phyloP scores from a whole-genome alignment of 2,888 invertebrate species.

The Philopedon plagiatum region DNA sequence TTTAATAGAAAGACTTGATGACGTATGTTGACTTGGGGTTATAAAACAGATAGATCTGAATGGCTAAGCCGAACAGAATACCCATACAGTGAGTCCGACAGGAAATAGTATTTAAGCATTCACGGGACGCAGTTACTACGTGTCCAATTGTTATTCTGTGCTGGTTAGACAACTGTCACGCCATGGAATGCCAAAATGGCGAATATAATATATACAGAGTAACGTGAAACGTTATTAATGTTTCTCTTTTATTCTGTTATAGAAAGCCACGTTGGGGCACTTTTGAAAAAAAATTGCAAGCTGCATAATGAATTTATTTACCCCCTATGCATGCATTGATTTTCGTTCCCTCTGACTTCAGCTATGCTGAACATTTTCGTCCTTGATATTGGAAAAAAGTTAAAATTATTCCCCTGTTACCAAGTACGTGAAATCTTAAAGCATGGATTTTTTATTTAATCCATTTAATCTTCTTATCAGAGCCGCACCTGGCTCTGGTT shows the following conservation, averaged over 20 bases:
- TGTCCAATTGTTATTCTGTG: constrained; percentile 67
- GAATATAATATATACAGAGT: constrained; percentile 46
- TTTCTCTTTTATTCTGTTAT: constrained; percentile 12
- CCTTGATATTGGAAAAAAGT: too few relatives aligned
- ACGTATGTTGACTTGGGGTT: constrained; percentile 36
- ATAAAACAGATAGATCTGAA: constrained; percentile 49
- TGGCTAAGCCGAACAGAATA: constrained; percentile 46
- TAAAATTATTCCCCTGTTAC: too few relatives aligned
- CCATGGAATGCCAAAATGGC: constrained; percentile 64
- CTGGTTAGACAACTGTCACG: constrained; percentile 65
- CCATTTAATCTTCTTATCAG: too few relatives aligned
- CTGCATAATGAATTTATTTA: too few relatives aligned
- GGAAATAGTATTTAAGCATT: constrained; percentile 67
- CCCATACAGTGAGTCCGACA: constrained; percentile 58
- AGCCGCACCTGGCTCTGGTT: too few relatives aligned
- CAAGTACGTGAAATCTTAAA: too few relatives aligned
- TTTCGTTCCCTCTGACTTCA: too few relatives aligned
- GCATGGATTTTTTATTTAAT: too few relatives aligned
- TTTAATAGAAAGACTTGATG: constrained; percentile 41
- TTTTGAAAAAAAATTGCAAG: too few relatives aligned
- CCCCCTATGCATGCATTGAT: too few relatives aligned
- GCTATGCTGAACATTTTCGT: too few relatives aligned
- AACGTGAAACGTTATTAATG: constrained; percentile 30
- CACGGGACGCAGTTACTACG: constrained; percentile 64
- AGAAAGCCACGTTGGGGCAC: too few relatives aligned